Conservation (phyloP, 1,140 invertebrate genomes). For the Melanaphis sacchari region DNA sequence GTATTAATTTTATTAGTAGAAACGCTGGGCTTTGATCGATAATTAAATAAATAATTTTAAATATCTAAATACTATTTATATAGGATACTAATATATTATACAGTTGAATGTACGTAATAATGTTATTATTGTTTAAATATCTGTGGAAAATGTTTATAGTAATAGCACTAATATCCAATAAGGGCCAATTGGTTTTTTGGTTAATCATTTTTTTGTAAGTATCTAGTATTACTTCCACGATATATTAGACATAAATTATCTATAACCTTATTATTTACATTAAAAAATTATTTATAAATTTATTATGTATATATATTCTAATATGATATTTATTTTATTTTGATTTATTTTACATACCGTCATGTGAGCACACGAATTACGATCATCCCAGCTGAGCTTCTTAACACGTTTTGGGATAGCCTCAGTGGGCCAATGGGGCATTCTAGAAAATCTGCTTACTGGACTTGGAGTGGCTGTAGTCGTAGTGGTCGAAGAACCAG, state of each 20-base stretch:
- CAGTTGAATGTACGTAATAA: not conserved
- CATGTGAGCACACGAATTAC: conserved; percentile 63
- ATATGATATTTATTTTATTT: not conserved
- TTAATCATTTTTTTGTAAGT: no score
- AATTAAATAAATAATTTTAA: conserved; percentile 1
- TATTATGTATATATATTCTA: no score
- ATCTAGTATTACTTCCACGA: not conserved
- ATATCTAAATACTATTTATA: not conserved
- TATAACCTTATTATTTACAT: not conserved
- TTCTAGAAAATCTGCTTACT: conserved; percentile 60
- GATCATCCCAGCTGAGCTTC: conserved; percentile 78
- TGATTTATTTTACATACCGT: conserved; percentile 58
- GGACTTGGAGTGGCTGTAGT: conserved; percentile 58
- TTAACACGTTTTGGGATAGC: conserved; percentile 73
- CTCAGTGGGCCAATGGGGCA: conserved; percentile 66
- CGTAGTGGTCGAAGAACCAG: conserved; percentile 49
- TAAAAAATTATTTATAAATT: not conserved
- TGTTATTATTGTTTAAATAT: not conserved
- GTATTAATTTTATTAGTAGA: no score
- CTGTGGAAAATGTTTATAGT: not conserved
- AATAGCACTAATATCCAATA: no score
- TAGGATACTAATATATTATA: not conserved
- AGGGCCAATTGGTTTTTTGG: no score
- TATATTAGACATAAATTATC: not conserved
- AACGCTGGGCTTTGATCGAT: not conserved